Percentiles rank a stretch among this genome's conserved stretches.
Evolutionary conservation across 2,888 invertebrate species (phyloP).

Genomic region (Conomelus anceps): DNA sequence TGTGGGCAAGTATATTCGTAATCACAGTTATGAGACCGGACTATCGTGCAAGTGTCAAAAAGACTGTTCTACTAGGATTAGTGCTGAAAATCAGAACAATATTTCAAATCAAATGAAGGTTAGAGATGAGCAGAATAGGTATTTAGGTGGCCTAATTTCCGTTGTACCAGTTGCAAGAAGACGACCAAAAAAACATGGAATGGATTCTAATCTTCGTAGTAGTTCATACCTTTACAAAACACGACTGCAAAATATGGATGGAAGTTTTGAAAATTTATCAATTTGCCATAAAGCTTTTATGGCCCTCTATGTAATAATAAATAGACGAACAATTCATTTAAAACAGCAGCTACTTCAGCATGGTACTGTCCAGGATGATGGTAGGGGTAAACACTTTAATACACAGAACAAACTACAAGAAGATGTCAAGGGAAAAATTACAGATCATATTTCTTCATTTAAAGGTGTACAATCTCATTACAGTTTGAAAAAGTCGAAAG

Average conservation of each 20-base stretch:
- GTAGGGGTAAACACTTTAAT: not conserved
- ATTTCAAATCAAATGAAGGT: not conserved
- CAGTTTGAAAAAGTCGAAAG: not conserved
- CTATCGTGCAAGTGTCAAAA: not conserved
- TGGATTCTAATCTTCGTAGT: not conserved
- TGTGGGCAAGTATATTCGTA: too few species aligned
- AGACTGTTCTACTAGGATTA: not conserved
- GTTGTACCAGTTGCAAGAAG: not conserved
- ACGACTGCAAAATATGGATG: not conserved
- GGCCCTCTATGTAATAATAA: not conserved
- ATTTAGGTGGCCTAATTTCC: not conserved
- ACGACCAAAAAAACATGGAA: not conserved
- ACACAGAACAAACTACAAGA: not conserved
- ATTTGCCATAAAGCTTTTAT: not conserved
- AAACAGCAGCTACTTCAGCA: not conserved
- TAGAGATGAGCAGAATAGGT: not conserved
- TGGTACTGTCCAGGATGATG: not conserved
- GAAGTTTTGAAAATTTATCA: not conserved
- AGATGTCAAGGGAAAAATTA: not conserved
- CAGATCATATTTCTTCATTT: not conserved
- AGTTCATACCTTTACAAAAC: not conserved
- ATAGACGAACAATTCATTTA: not conserved
- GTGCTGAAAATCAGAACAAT: not conserved
- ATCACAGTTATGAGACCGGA: not conserved
- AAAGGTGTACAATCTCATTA: not conserved